Evolutionary conservation across 2,113 vertebrate genomes (phyloP).

Genomic region (Tachysurus fulvidraco): DNA sequence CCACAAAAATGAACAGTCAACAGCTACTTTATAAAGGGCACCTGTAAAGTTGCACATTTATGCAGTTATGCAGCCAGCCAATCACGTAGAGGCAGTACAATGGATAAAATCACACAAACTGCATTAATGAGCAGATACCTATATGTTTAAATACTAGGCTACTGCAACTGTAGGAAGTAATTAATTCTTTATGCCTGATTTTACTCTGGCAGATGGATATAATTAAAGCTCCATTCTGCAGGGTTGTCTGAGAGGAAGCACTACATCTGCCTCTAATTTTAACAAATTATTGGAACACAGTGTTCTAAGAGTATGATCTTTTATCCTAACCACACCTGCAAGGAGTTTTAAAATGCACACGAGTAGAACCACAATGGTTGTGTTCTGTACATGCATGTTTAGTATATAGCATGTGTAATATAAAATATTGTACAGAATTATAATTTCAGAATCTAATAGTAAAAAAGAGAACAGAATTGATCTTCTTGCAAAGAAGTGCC

Average conservation of each 20-base stretch:
- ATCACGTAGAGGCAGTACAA: neutral
- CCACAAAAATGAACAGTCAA: neutral
- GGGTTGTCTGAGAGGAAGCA: neutral
- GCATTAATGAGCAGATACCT: neutral
- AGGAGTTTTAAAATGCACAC: neutral
- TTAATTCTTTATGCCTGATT: neutral
- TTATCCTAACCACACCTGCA: neutral
- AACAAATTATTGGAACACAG: neutral
- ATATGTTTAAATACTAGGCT: neutral
- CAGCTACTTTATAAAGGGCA: neutral
- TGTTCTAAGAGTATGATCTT: neutral
- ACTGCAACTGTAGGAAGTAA: neutral
- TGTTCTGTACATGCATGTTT: neutral
- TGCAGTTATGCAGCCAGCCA: neutral
- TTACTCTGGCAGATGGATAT: neutral
- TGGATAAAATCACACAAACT: neutral
- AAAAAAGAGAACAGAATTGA: neutral
- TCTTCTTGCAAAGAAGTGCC: neutral
- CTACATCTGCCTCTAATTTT: constrained; percentile 7
- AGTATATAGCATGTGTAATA: neutral
- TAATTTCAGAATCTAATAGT: neutral
- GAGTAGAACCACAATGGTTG: neutral
- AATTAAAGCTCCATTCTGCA: neutral
- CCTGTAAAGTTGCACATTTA: neutral
- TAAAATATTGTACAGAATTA: neutral